Evolutionary conservation across 2,113 vertebrate genomes (phyloP), one percentile per base, ranked within the genome.

Genomic region (Dromiciops gliroides): DNA sequence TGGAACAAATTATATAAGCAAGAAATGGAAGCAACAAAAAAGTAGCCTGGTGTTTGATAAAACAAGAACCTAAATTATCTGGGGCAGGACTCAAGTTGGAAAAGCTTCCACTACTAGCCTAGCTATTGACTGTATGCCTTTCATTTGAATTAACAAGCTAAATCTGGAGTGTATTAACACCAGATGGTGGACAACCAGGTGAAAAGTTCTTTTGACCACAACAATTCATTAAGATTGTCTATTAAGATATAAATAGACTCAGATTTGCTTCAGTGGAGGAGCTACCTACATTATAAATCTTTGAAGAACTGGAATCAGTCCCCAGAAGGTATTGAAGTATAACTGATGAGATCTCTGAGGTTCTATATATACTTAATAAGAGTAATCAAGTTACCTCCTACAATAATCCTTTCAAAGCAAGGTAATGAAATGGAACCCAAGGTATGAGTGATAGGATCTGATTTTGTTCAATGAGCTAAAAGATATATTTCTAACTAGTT

Each of bases 301-400:
- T 37, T 16, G 12, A 37, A 75, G 60, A 75, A 75, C 60, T 75
- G 12, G 60, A 75, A 75, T 75, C 3, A 16, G 31, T 75, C 60
- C 37, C 60, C 5, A 75, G 37, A 75, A 75, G 60, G 14, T 75
- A n/a, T 16, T 75, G 31, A 75, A 75, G 37, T 10, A 12, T 31
- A 60, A 60, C 56, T 60, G 56, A 37, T 60, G 56, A n/a, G 31
- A 75, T 92, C 91, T 95, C 48, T 49, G 91, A 91, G 51, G 8
- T 49, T 91, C 92, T 37, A 56, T 10, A n/a, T 3, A 50, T 2
- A 89, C 37, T 10, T 26, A 6, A 92, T 56, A 47, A 48, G 37
- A 50, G 47, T 90, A 90, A 90, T 92, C 83, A 93, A 91, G 89
- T 47, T 91, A 90, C 37, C 60, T n/a, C 31, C 75, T 75, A 89